A percentile compares a stretch with the other conserved stretches of the same genome.
These are phyloP conservation scores for Psilopsiagon aurifrons DNA, from an alignment of 2,113 vertebrate species.

Conservation along the genomic window DNA sequence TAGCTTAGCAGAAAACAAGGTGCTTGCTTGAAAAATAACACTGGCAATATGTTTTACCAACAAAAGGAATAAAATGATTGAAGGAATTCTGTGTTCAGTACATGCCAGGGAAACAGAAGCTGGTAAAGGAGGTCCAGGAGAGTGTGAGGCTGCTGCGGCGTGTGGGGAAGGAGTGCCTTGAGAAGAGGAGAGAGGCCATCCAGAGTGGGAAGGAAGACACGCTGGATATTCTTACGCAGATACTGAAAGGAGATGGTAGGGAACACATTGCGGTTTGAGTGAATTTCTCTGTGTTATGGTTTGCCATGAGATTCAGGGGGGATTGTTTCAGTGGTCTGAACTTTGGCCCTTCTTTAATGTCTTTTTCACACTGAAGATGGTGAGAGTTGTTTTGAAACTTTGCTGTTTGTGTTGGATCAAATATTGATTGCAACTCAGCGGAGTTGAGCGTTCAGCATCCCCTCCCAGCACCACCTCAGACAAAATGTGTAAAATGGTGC, in stretches of 20 bases:
- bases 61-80: not conserved
- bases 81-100: constrained; percentile 59
- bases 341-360: not conserved
- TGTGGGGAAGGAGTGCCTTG: constrained; percentile 84
- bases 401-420: not conserved
- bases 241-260: constrained; percentile 81
- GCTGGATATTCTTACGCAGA: constrained; percentile 87
- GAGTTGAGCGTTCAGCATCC: not conserved
- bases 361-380: not conserved
- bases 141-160: constrained; percentile 79
- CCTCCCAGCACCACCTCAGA: accelerated
- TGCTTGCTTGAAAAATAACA: not conserved
- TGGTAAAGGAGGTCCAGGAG: constrained; percentile 78
- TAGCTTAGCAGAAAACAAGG: not conserved
- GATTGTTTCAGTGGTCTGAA: not conserved
- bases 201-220: constrained; percentile 77
- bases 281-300: not conserved
- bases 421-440: not conserved
- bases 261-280: not conserved
- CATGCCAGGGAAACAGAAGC: constrained; percentile 76
- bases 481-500: not conserved
- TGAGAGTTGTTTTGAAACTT: not conserved
- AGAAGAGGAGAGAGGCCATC: constrained; percentile 78
- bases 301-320: not conserved
- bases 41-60: not conserved